Evolutionary conservation across 2,888 invertebrate species (phyloP), one percentile per base, ranked within the genome.

Genomic region (Slavum lentiscoides): DNA sequence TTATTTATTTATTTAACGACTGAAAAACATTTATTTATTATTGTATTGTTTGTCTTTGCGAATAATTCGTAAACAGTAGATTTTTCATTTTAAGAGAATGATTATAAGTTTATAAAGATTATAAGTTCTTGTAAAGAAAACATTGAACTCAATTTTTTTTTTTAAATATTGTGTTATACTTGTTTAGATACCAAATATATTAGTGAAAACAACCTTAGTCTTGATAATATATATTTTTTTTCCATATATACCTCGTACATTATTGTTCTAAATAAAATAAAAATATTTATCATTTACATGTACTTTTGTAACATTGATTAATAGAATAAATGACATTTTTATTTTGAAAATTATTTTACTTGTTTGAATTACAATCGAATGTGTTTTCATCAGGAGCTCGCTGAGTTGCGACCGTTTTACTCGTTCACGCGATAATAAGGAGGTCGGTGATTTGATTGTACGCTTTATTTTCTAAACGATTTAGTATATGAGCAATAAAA

Each of bases 21-120:
- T 76, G 75, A 76, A 39, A 15, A 23, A 66, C 3, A 23, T 67
- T 8, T 74, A 72, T 73, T 73, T 23, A 61, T 73, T 23, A 73
- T 23, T 67, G 23, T 61, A 43, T 39, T 39, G 19, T 15, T 30
- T 49, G 43, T 49, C 3, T 49, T 11, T 49, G 6, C 23, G 37
- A 30, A 30, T 19, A 64, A 49, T 49, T 23, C 58, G 6, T 39
- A 30, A 59, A 30, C 43, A 30, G 30, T 37, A 39, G 0, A 15
- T 58, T 61, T 23, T 67, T 67, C 17, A 37, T 43, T 72, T n/a
- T 23, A 30, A 2, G 30, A 30, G 30, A 30, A n/a, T n/a, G n/a
- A n/a, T n/a, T n/a, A n/a, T n/a, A n/a, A n/a, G n/a, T n/a, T n/a
- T n/a, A n/a, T n/a, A n/a, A n/a, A n/a, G n/a, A n/a, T n/a, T n/a